Evolutionary conservation across 2,113 vertebrate species (phyloP), one percentile per base, ranked within the genome.

Genomic region (Elaphurus davidianus): DNA sequence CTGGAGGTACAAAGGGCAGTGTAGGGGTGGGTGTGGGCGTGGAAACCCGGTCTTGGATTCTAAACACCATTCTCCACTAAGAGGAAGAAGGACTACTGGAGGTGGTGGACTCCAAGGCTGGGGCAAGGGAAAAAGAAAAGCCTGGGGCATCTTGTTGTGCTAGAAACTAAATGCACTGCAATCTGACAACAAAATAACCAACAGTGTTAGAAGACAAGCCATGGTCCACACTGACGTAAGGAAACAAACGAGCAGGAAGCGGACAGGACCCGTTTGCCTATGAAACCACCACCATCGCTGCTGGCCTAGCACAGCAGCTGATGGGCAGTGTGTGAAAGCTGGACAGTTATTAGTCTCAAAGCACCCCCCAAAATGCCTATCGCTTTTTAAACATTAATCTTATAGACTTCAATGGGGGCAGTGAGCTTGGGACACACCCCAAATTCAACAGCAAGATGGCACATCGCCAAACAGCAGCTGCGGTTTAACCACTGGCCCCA

Each of bases 281-380:
- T 0, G 17, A 28, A 9, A n/a, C 14, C 50, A 23, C 79, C 79
- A 8, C 11, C 79, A 13, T n/a, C 0, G 5, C 79, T 4, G 10
- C 79, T 36, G 30, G 81, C 52, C 81, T 55, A 33, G 21, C 52
- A n/a, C 52, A 21, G 52, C 2, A 14, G 33, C 52, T 36, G 33
- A 55, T 13, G n/a, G 33, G 33, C 33, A 36, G 33, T 2, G 74
- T 23, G 7, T 13, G n/a, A 12, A 81, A 25, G 27, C 57, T 19
- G 3, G 76, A 30, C 0, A 40, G 36, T 7, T 2, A 12, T 3
- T 1, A 11, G 13, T 50, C 71, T 43, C 59, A 3, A 4, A n/a
- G 50, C 3, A 8, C 7, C 21, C 30, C 52, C 27, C 8, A 2
- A 43, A 21, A 50, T 19, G 28, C 0, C 25, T 33, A 16, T 10